Evolutionary conservation across 1,140 invertebrate species (phyloP).

Genomic region (Catajapyx aquilonaris): DNA sequence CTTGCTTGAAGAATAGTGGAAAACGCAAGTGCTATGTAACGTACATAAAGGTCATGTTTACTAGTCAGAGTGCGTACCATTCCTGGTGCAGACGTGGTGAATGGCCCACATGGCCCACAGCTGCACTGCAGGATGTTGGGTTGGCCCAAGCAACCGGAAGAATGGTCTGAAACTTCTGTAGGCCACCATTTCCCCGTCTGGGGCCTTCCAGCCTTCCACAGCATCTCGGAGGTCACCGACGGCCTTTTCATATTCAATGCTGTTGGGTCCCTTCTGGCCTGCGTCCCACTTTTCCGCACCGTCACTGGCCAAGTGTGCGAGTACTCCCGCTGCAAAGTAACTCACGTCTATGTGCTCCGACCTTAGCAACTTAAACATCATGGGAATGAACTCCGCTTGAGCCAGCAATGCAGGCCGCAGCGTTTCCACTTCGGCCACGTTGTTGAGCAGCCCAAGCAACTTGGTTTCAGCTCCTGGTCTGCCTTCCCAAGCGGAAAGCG

Average conservation of each 20-base stretch:
- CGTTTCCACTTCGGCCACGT: slow-evolving; percentile 51
- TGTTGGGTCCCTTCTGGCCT: slow-evolving; percentile 1
- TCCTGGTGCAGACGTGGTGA: slow-evolving; percentile 60
- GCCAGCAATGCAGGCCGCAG: slow-evolving; percentile 37
- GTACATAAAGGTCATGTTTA: too few species aligned
- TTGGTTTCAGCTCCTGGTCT: slow-evolving; percentile 54
- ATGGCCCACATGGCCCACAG: slow-evolving; percentile 69
- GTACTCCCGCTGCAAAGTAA: slow-evolving; percentile 64
- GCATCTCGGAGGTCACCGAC: too few species aligned
- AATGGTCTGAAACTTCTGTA: slow-evolving; percentile 64
- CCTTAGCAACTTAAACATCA: slow-evolving; percentile 24
- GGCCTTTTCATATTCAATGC: too few species aligned
- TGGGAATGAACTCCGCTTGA: slow-evolving; percentile 32
- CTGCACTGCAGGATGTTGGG: slow-evolving; percentile 38
- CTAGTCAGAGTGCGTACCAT: too few species aligned
- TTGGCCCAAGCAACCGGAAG: slow-evolving; percentile 33
- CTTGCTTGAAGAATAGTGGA: too few species aligned
- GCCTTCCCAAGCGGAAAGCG: slow-evolving; percentile 37
- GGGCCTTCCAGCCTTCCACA: slow-evolving; percentile 51
- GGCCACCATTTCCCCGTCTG: slow-evolving; percentile 60
- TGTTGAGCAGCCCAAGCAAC: slow-evolving; percentile 56
- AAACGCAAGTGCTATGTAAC: too few species aligned
- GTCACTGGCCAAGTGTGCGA: slow-evolving; percentile 51
- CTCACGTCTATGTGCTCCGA: slow-evolving; percentile 54
- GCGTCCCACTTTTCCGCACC: slow-evolving; percentile 27